Evolutionary conservation across 1,140 invertebrate genomes (phyloP).

Genomic region (Drosophila paulistorum): DNA sequence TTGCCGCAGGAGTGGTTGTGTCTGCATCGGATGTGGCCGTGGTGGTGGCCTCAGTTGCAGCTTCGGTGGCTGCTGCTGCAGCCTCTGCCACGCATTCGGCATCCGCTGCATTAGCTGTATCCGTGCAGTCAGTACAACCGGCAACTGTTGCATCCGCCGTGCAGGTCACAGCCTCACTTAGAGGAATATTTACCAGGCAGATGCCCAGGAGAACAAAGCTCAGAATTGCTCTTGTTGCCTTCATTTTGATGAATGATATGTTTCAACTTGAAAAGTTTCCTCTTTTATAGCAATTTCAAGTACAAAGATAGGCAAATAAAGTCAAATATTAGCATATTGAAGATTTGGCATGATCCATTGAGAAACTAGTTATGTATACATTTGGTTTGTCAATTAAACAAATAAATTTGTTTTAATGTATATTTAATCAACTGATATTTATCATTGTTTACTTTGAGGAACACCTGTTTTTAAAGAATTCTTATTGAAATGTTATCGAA

Average conservation of each 20-base stretch:
- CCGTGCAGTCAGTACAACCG: constrained; percentile 26
- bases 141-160: not conserved
- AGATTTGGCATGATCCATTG: not conserved
- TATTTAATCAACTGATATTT: not conserved
- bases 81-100: constrained; percentile 19
- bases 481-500: not conserved
- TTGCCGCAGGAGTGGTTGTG: not conserved
- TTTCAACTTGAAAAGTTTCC: not conserved
- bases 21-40: not conserved
- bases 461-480: not conserved
- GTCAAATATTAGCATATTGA: not conserved
- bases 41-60: not conserved
- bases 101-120: not conserved
- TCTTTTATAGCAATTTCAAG: not conserved
- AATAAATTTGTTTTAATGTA: not conserved
- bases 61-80: not conserved
- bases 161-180: not conserved
- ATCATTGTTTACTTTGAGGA: not conserved
- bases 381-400: not conserved
- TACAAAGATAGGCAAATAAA: not conserved
- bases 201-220: constrained; percentile 12
- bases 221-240: not conserved
- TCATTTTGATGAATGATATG: constrained; percentile 23
- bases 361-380: not conserved
- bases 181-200: not conserved